phyloP scores from a whole-genome alignment of 2,113 vertebrate genomes.

The Callorhinus ursinus region DNA sequence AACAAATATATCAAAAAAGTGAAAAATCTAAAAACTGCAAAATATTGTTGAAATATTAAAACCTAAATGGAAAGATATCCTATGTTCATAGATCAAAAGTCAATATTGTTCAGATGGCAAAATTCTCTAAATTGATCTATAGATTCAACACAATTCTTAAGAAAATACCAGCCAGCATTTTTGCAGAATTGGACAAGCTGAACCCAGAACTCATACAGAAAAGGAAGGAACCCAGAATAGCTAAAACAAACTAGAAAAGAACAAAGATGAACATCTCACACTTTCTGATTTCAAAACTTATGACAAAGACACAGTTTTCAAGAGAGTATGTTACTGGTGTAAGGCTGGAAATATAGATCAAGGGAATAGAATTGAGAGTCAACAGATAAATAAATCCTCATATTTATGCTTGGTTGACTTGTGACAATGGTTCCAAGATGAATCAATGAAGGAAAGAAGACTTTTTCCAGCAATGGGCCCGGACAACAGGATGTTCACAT shows the following conservation, averaged over 20 bases:
- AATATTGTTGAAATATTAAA: too few species aligned
- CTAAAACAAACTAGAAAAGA: neutral
- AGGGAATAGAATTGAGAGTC: neutral
- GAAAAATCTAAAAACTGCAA: too few species aligned
- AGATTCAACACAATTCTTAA: too few species aligned
- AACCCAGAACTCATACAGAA: neutral
- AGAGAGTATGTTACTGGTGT: neutral
- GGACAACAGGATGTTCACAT: neutral
- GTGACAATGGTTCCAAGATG: neutral
- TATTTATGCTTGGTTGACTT: neutral
- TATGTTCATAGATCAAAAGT: too few species aligned
- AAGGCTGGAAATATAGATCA: neutral
- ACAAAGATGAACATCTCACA: neutral
- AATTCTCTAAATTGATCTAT: too few species aligned
- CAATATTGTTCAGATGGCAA: too few species aligned
- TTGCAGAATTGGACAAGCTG: neutral
- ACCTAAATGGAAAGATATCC: too few species aligned
- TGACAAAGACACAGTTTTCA: neutral
- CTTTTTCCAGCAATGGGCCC: neutral
- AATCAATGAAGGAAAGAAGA: neutral
- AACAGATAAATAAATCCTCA: neutral
- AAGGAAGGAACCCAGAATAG: neutral
- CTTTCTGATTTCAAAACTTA: neutral
- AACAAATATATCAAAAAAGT: too few species aligned
- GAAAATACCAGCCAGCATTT: too few species aligned